Evolutionary conservation across 1,140 invertebrate species (phyloP), one percentile per base, ranked within the genome.

Genomic region (Lucilia sericata): DNA sequence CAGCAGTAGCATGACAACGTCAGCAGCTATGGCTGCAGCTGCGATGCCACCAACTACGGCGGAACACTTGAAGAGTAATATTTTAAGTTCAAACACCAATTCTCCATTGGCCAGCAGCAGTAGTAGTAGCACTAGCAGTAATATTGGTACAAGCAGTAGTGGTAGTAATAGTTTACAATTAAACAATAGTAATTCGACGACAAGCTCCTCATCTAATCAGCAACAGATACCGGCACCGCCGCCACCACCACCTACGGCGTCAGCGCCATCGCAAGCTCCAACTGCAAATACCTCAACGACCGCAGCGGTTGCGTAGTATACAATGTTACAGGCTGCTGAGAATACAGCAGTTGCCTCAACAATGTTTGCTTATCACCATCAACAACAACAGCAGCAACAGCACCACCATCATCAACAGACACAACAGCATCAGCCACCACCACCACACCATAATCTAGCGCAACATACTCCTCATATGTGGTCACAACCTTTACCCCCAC

Each of bases 241-340:
- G 76, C 88, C 34, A 81, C 87, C 89, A 60, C 47, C 85, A 30
- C 70, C 84, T 36, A 81, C 86, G 60, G 17, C 84, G 74, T 30
- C 85, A 74, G 60, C 86, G 47, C 65, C 84, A 78, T 42, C 85
- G 25, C 47, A 80, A 17, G 85, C 88, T 12, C 83, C 87, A 83
- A 85, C 88, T 82, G 84, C 89, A 60, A 49, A 84, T n/a, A 86
- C 88, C 55, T 88, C 86, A 82, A 91, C 89, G 82, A 91, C 89
- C 51, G 88, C 89, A 36, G 89, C 89, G 60, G 89, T 91, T 91
- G 89, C 89, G 89, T 91, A 91, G 89, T 91, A 90, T 84, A 91
- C 82, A 78, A 85, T 82, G 49, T 76, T 85, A 75, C 75, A 76
- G 82, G 55, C 82, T 55, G 82, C 82, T 19, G 74, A 75, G 49